Conservation (phyloP, 30 jellyfish, hydroid and myxozoan genomes). For the Hydractinia symbiolongicarpus region DNA sequence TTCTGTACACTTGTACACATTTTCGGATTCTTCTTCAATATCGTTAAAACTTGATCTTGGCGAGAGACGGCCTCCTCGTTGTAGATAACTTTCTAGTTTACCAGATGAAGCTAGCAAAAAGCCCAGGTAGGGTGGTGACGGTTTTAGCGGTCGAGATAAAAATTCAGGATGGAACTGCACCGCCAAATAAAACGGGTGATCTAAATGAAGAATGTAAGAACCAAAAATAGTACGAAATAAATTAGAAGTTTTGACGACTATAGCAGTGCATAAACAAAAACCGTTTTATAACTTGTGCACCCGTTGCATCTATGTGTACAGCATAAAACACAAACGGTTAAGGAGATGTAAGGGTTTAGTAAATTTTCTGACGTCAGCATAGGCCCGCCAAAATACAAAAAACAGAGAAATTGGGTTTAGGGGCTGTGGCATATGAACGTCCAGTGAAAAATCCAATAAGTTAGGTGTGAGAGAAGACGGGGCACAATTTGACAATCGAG, state of each 20-base stretch:
- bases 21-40: not conserved
- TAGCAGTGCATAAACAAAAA: not conserved
- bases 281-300: no score
- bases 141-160: slow-evolving; percentile 91
- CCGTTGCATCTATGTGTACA: no score
- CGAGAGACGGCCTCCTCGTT: slow-evolving; percentile 84
- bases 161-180: slow-evolving; percentile 98
- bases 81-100: slow-evolving; percentile 45
- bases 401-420: no score
- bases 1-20: not conserved
- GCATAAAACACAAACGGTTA: no score
- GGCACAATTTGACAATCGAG: no score
- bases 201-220: slow-evolving; percentile 28
- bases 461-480: no score
- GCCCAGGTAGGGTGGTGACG: slow-evolving; percentile 96
- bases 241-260: not conserved
- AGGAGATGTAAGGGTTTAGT: no score
- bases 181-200: slow-evolving; percentile 91
- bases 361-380: no score
- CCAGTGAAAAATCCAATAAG: no score
- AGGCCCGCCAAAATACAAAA: no score
- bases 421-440: no score
- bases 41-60: slow-evolving; percentile 70
- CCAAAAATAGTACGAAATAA: not conserved
- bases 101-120: slow-evolving; percentile 81